Evolutionary conservation across 2,797 vertebrate genomes (phyloP).

Genomic region (Choloepus didactylus): DNA sequence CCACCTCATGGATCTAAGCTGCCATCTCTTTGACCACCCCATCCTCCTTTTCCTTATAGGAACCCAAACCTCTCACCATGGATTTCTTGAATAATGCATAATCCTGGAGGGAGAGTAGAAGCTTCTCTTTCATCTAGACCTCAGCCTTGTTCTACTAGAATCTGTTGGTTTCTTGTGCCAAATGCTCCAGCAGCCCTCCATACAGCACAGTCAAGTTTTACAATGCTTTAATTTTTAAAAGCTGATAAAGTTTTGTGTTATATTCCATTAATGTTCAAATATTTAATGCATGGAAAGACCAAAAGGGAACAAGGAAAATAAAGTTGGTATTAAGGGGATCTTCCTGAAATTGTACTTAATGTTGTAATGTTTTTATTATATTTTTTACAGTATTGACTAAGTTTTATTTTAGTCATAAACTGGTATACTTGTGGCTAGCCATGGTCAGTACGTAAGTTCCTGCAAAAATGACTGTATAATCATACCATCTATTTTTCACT

Average conservation of each 20-base stretch:
- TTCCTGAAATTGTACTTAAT: neutral
- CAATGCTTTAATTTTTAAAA: neutral
- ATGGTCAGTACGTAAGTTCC: neutral
- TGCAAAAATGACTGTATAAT: neutral
- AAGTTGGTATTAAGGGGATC: neutral
- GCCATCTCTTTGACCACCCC: slow-evolving; percentile 94
- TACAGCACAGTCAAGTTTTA: too few species aligned
- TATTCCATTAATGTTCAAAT: slow-evolving; percentile 18
- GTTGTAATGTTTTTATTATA: neutral
- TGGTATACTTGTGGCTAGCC: neutral
- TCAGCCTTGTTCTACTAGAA: slow-evolving; percentile 97
- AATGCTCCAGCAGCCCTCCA: too few species aligned
- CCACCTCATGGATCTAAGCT: slow-evolving; percentile 92
- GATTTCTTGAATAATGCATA: slow-evolving; percentile 92
- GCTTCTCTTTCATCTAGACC: slow-evolving; percentile 91
- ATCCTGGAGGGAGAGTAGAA: slow-evolving; percentile 92
- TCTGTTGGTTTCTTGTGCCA: slow-evolving; percentile 91
- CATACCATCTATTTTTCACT: neutral
- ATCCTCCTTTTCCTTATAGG: slow-evolving; percentile 93
- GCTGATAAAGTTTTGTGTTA: neutral
- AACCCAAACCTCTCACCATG: slow-evolving; percentile 91
- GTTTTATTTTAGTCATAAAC: slow-evolving; percentile 11
- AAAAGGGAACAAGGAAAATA: neutral
- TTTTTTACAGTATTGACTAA: neutral
- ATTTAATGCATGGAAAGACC: neutral